Conservation (phyloP, 2,797 vertebrate species). For the Malacoctenus gilli region DNA sequence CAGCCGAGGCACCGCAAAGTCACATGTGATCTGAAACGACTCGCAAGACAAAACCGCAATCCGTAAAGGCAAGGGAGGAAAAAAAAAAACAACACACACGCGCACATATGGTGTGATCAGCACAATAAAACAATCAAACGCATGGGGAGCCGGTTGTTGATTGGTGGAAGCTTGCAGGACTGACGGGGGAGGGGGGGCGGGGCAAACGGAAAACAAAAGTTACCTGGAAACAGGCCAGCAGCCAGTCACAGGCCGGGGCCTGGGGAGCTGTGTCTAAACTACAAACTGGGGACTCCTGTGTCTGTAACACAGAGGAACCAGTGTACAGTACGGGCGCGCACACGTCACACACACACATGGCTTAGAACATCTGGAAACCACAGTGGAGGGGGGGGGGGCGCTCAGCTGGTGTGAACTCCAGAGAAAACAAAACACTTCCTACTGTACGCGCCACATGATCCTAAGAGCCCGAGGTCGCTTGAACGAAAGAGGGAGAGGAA, state of each 20-base stretch:
- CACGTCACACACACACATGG: conserved; percentile 57
- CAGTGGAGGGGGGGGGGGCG: too few relatives aligned
- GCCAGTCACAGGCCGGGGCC: conserved; percentile 83
- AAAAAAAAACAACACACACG: conserved; percentile 15
- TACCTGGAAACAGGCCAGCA: conserved; percentile 87
- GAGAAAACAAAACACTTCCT: conserved; percentile 23
- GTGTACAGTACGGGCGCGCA: too few relatives aligned
- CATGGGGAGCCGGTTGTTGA: conserved; percentile 70
- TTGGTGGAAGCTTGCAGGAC: too few relatives aligned
- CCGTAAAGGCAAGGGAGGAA: conserved; percentile 23
- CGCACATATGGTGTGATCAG: conserved; percentile 54
- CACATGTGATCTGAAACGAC: conserved; percentile 57
- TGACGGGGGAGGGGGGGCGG: too few relatives aligned
- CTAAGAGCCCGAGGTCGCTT: not conserved
- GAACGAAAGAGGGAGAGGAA: too few relatives aligned
- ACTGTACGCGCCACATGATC: not conserved
- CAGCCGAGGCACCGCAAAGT: conserved; percentile 33
- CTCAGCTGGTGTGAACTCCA: conserved; percentile 7
- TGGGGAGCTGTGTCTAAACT: conserved; percentile 81
- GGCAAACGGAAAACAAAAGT: conserved; percentile 66
- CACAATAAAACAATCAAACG: conserved; percentile 71
- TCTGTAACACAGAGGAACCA: conserved; percentile 85
- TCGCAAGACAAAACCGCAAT: conserved; percentile 35
- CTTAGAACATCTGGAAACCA: conserved; percentile 51
- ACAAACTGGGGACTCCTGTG: conserved; percentile 81